Percentiles rank a stretch among this genome's conserved stretches.
Conservation (phyloP, 2,113 vertebrate species). For the pig (Sus scrofa) region T2T-Sscrofa CM000819.6:111424501-111425000, state of each 20-base stretch:
- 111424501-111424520: not conserved
- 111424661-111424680: not conserved
- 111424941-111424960: not conserved
- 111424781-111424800: not conserved
- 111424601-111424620: not conserved
- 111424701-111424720: too few species aligned
- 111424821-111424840: not conserved
- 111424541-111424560: not conserved
- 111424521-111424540: not conserved
- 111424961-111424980: not conserved
- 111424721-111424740: not conserved
- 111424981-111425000: not conserved
- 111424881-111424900: not conserved
- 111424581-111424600: not conserved
- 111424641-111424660: not conserved
- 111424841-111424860: not conserved
- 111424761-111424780: not conserved
- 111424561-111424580: not conserved
- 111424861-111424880: not conserved
- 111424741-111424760: not conserved
- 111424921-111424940: not conserved
- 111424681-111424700: not conserved
- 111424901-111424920: not conserved
- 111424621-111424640: not conserved
- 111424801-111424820: accelerated